Conservation (phyloP, 2,797 vertebrate genomes). For the Liparis tanakae region DNA sequence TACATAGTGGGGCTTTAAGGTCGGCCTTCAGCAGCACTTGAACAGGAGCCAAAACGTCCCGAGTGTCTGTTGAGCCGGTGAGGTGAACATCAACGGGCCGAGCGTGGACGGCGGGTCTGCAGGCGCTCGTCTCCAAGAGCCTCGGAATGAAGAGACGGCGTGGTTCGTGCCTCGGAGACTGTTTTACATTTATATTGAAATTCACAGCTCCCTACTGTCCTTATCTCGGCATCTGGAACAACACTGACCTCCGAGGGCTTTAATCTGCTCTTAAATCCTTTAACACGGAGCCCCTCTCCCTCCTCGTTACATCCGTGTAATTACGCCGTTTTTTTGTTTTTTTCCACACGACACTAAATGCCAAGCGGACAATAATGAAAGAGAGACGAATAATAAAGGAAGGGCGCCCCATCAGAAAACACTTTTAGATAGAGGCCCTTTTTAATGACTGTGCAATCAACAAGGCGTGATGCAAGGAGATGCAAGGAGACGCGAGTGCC, state of each 20-base stretch:
- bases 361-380: constrained; percentile 22
- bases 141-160: constrained; percentile 52
- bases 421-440: constrained; percentile 18
- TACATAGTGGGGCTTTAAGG: no score
- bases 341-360: neutral
- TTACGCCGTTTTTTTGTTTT: constrained; percentile 34
- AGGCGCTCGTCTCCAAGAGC: constrained; percentile 35
- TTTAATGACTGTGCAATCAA: constrained; percentile 37
- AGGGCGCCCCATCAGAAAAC: constrained; percentile 31
- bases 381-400: neutral
- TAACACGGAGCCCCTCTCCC: constrained; percentile 38
- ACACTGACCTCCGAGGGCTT: constrained; percentile 52
- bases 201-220: constrained; percentile 48
- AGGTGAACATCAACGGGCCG: constrained; percentile 6
- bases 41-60: constrained; percentile 17
- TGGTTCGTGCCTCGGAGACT: constrained; percentile 54
- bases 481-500: neutral
- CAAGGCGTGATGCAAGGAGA: constrained; percentile 22
- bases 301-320: constrained; percentile 40
- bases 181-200: constrained; percentile 82
- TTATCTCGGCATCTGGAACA: constrained; percentile 41
- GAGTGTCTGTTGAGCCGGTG: constrained; percentile 24
- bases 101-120: constrained; percentile 15
- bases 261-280: constrained; percentile 61
- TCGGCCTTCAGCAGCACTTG: neutral